A percentile compares a stretch with the other conserved stretches of the same genome.
These are phyloP conservation scores for Alcedo quadribrachys DNA, from an alignment of 2,797 vertebrate genomes.

Conservation along the genomic window DNA sequence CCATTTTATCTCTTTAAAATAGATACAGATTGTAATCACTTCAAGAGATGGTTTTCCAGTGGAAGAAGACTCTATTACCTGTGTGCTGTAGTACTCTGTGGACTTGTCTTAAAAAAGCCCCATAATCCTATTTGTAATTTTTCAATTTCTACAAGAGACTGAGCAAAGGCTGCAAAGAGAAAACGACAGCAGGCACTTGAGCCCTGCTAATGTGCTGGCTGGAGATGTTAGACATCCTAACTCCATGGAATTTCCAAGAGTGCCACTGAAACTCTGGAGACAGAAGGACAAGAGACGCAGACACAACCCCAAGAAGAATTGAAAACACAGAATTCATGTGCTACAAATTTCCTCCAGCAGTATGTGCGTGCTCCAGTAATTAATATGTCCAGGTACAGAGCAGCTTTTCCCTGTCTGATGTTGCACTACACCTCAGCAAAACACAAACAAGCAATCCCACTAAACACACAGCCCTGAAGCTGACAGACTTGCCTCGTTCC, in stretches of 20 bases:
- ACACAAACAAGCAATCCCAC: neutral
- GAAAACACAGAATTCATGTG: neutral
- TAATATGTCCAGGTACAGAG: neutral
- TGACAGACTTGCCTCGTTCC: neutral
- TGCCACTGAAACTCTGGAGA: neutral
- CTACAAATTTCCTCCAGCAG: neutral
- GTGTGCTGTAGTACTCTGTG: neutral
- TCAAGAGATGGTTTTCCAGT: neutral
- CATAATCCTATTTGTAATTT: neutral
- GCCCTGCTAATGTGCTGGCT: neutral
- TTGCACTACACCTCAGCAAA: neutral
- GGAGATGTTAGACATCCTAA: neutral
- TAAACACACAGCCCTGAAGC: neutral
- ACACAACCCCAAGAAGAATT: neutral
- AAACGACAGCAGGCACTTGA: neutral
- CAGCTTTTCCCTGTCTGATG: neutral
- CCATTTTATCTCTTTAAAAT: constrained; percentile 31
- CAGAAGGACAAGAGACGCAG: neutral
- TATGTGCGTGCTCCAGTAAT: neutral
- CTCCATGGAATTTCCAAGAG: neutral
- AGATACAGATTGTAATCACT: constrained; percentile 18
- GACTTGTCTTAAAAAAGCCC: neutral
- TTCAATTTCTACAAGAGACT: neutral
- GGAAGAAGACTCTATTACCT: neutral
- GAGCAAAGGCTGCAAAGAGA: neutral